These are phyloP conservation scores for Karalla daura DNA, from an alignment of 2,797 vertebrate genomes.

Conservation along the genomic window DNA sequence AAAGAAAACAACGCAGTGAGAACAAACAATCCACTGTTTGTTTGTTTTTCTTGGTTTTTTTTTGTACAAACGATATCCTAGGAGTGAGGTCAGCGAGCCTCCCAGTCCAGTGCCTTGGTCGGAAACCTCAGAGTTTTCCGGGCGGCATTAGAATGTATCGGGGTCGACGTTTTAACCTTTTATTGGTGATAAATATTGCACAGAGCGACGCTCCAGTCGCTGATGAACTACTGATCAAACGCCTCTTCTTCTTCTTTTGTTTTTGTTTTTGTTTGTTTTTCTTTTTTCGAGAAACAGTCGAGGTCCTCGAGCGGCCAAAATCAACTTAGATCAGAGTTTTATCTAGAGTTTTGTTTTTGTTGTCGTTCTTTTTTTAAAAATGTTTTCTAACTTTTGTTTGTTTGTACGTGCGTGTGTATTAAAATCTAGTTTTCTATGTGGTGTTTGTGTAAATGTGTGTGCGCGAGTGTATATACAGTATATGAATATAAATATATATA, in stretches of 20 bases:
- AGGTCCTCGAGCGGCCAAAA: conserved; percentile 12
- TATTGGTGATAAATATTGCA: conserved; percentile 58
- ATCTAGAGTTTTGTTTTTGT: conserved; percentile 42
- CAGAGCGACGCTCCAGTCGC: conserved; percentile 35
- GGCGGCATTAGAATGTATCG: conserved; percentile 69
- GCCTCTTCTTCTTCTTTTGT: conserved; percentile 23
- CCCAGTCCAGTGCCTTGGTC: conserved; percentile 70
- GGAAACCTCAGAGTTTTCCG: conserved; percentile 40
- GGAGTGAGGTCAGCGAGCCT: conserved; percentile 24
- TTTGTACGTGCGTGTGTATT: too few species aligned
- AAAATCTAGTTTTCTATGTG: conserved; percentile 73
- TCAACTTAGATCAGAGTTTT: conserved; percentile 50
- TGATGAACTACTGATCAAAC: conserved; percentile 73
- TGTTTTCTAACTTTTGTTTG: conserved; percentile 52
- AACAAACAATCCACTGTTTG: conserved; percentile 33
- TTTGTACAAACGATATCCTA: conserved; percentile 34
- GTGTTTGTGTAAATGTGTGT: conserved; percentile 40
- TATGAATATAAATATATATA: conserved; percentile 7
- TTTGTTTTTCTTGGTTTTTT: not conserved
- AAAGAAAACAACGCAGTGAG: conserved; percentile 30
- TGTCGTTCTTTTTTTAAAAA: too few species aligned
- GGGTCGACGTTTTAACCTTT: not conserved
- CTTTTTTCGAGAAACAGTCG: conserved; percentile 17
- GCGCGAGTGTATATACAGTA: conserved; percentile 16
- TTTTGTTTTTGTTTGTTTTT: not conserved